These are phyloP conservation scores for Macrosiphum euphorbiae DNA, from an alignment of 2,888 invertebrate genomes.

Conservation along the genomic window DNA sequence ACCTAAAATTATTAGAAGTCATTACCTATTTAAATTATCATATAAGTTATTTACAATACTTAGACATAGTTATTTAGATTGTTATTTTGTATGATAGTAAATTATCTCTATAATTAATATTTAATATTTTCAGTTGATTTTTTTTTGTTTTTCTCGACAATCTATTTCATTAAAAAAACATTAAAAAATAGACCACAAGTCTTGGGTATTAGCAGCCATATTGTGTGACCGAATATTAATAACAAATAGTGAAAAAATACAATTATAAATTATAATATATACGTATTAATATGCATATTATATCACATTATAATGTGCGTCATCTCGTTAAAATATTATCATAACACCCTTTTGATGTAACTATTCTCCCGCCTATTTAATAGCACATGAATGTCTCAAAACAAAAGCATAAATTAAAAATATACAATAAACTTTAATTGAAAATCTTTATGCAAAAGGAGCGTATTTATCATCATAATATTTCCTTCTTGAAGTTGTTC, in stretches of 20 bases:
- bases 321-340: not conserved
- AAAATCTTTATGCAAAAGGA: conserved; percentile 1
- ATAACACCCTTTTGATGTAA: not conserved
- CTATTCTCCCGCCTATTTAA: not conserved
- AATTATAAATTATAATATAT: not conserved
- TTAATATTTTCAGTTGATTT: not conserved
- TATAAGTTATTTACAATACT: not conserved
- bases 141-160: not conserved
- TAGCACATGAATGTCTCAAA: not conserved
- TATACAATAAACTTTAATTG: conserved; percentile 10
- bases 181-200: not conserved
- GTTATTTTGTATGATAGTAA: not conserved
- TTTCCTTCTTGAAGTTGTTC: not conserved
- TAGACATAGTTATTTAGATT: not conserved
- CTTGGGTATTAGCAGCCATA: not conserved
- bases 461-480: conserved; percentile 27
- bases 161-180: not conserved
- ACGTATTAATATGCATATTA: not conserved
- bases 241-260: not conserved
- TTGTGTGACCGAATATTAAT: not conserved
- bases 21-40: not conserved
- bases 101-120: not conserved
- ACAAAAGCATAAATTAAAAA: conserved; percentile 37
- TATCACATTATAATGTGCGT: not conserved
- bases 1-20: not conserved